phyloP scores from a whole-genome alignment of 2,888 invertebrate species.

The Sphaerophoria taeniata region DNA sequence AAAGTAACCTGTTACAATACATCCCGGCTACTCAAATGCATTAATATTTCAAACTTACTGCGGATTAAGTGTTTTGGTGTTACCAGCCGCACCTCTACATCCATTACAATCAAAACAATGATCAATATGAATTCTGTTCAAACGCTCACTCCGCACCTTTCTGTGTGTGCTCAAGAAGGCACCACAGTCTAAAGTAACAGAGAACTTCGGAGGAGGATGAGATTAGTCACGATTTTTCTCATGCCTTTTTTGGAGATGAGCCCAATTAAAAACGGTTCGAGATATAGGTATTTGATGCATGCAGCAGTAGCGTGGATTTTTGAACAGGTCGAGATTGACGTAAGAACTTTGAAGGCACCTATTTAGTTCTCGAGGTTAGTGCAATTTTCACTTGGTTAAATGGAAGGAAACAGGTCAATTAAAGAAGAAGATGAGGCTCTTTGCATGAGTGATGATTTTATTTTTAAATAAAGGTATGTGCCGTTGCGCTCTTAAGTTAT shows the following conservation, averaged over 20 bases:
- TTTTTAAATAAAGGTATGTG: constrained; percentile 4
- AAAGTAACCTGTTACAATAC: constrained; percentile 29
- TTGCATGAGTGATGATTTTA: constrained; percentile 44
- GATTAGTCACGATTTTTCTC: constrained; percentile 57
- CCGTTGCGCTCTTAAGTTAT: constrained; percentile 37
- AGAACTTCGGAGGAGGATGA: constrained; percentile 14
- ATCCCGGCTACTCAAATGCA: constrained; percentile 52
- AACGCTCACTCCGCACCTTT: neutral
- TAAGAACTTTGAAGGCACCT: constrained; percentile 24
- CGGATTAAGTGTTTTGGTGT: constrained; percentile 36
- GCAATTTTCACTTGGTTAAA: constrained; percentile 22
- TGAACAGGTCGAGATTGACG: constrained; percentile 26
- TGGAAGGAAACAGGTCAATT: constrained; percentile 51
- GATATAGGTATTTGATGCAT: neutral
- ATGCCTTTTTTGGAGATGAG: constrained; percentile 20
- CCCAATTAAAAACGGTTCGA: constrained; percentile 61
- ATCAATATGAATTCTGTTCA: constrained; percentile 46
- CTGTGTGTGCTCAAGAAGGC: neutral
- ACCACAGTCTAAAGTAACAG: neutral
- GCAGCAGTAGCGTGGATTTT: neutral
- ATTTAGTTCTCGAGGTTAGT: constrained; percentile 6
- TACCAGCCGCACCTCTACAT: constrained; percentile 40
- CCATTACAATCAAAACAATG: constrained; percentile 13
- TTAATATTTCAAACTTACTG: constrained; percentile 57
- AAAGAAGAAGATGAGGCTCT: constrained; percentile 45